These are phyloP conservation scores for Parus major DNA, from an alignment of 2,113 vertebrate genomes.

Conservation along the genomic window DNA sequence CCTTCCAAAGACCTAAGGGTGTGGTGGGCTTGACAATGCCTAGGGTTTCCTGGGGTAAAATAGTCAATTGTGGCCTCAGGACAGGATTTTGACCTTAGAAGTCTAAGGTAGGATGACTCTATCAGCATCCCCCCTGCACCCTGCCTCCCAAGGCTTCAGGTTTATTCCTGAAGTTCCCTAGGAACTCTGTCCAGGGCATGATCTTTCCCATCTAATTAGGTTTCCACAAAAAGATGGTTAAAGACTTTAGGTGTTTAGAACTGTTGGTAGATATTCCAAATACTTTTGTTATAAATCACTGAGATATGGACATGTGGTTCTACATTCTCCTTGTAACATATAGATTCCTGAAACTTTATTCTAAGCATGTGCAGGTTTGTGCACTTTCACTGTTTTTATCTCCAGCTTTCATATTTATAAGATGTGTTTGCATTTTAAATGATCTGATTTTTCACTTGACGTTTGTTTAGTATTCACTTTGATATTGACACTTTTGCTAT, in stretches of 20 bases:
- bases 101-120: too few relatives aligned
- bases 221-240: background rate
- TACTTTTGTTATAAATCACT: background rate
- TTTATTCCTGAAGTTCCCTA: too few relatives aligned
- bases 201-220: too few relatives aligned
- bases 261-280: background rate
- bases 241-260: background rate
- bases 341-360: background rate
- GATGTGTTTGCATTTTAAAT: slow-evolving; percentile 27
- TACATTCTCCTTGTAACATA: background rate
- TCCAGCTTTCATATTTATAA: background rate
- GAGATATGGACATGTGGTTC: background rate
- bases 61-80: too few relatives aligned
- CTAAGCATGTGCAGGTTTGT: background rate
- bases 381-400: background rate
- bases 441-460: background rate
- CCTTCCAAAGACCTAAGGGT: too few relatives aligned
- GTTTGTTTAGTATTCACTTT: slow-evolving; percentile 2
- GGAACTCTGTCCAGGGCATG: too few relatives aligned
- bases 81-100: too few relatives aligned
- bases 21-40: too few relatives aligned
- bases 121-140: too few relatives aligned
- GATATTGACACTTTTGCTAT: background rate
- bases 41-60: too few relatives aligned
- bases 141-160: too few relatives aligned